Base-by-base conservation (phyloP, 2,113 vertebrate species). In the Triplophysa tibetana region DNA sequence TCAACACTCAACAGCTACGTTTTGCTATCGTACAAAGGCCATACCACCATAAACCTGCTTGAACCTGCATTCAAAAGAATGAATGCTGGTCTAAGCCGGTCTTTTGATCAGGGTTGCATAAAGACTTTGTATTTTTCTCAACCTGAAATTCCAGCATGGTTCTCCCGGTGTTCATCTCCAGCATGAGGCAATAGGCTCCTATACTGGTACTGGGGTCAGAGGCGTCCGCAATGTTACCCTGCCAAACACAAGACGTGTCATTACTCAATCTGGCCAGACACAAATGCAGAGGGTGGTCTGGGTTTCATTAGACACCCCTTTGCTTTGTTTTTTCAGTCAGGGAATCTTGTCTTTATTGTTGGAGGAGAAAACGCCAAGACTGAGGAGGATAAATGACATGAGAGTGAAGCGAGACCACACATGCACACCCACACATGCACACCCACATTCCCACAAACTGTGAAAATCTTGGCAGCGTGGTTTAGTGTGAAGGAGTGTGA, bases 81-180 rank as follows among this genome's bases (percentile, higher is more conserved):
- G 19, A 58, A 21, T 58, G n/a, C 33, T 10, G 33, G 70, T 60
- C 52, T 38, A 26, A 21, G 6, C 29, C 5, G 5, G 33, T 38
- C 33, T 38, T 38, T 38, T 38, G 6, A 38, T 38, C 33, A 72
- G 11, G 29, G 29, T 43, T 23, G 58, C 54, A 43, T 58, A 17
- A 43, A 17, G 4, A 13, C 54, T 69, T n/a, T n/a, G n/a, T n/a
- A n/a, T n/a, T n/a, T 78, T 52, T 58, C 33, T 79, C 58, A 90
- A 97, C 96, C 95, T 97, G 96, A 85, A 97, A 97, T 87, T 97
- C 94, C 85, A 97, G 89, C 95, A 97, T 96, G 16, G 93, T 96
- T 88, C 91, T 94, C 68, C 96, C 96, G 75, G 89, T 89, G 81
- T 95, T 95, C 38, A 94, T 90, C 80, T 94, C 90, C 82, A 97